Percentiles rank a stretch among this genome's conserved stretches.
Conservation (phyloP, 2,113 vertebrate species). For the Pygoscelis adeliae region DNA sequence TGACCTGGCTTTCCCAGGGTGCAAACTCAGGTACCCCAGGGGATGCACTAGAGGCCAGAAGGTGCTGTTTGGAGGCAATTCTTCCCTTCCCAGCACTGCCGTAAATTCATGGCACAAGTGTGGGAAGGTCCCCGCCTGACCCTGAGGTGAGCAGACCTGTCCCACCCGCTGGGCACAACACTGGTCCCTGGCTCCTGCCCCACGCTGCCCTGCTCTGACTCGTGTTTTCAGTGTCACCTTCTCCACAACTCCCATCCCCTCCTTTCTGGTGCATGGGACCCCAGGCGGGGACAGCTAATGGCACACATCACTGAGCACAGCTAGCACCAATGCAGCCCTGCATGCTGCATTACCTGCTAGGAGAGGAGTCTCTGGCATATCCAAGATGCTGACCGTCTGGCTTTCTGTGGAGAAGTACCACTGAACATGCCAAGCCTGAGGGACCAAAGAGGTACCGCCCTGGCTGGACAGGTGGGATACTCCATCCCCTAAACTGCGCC, state of each 20-base stretch:
- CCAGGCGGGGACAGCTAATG: neutral
- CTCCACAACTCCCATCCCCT: neutral
- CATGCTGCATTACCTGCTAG: neutral
- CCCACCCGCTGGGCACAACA: fast-evolving
- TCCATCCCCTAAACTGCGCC: neutral
- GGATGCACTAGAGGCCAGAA: neutral
- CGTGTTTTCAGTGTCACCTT: neutral
- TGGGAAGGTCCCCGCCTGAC: neutral
- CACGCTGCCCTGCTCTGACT: neutral
- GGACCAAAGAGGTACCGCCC: neutral
- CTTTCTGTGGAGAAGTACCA: neutral
- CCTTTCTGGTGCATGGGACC: neutral
- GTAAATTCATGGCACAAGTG: neutral
- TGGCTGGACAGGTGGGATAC: neutral
- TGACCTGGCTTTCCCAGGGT: neutral
- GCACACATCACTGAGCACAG: fast-evolving
- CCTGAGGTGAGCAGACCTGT: neutral
- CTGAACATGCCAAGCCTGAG: neutral
- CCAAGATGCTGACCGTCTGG: neutral
- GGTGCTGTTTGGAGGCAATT: neutral
- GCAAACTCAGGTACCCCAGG: neutral
- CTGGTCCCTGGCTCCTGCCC: neutral
- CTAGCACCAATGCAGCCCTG: neutral
- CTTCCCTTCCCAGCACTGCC: neutral
- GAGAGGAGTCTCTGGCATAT: neutral